Base-by-base conservation (phyloP, 2,797 vertebrate species). In the Falco novaeseelandiae region DNA sequence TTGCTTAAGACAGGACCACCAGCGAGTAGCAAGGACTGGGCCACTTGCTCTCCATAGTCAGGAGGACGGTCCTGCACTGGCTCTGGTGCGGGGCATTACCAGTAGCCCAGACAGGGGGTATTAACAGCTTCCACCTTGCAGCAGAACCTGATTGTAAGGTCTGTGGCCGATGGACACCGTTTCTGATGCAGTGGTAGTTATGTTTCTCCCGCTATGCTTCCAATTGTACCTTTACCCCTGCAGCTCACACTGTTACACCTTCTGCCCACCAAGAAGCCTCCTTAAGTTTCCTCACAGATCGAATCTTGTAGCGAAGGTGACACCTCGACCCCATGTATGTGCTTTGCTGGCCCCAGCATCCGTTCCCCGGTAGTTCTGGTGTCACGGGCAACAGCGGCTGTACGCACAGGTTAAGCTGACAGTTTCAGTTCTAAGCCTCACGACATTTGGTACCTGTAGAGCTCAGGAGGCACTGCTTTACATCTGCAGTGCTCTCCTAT, bases 141-240 rank as follows among this genome's bases (percentile, higher is more conserved):
- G 25, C 67, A 59, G 32, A 12, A 40, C 4, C 9, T 2, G 10
- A 51, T 27, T 71, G 79, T 44, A 63, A 65, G 20, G 30, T 22
- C 5, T 79, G 34, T 27, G 57, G 55, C 44, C 3, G 3, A 73
- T 0, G 3, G 26, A 55, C 34, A 26, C 16, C 0, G 1, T 25
- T 63, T n/a, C 42, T 40, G 25, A 55, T 3, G 2, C 19, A 40
- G 38, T 2, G 8, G 21, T 4, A 67, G 18, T 32, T 78, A 34
- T 3, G 0, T 23, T 27, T 48, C 22, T 73, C 10, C 23, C 21
- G 49, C 61, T 32, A 48, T 6, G 8, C 14, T 59, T 52, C 66
- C 5, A 32, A 36, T 59, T 20, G 22, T 19, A 65, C 14, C 38
- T 48, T 10, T 8, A 27, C 14, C 32, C 16, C 30, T 26, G n/a